phyloP scores from a whole-genome alignment of 2,797 vertebrate genomes.

The Tapirus indicus region DNA sequence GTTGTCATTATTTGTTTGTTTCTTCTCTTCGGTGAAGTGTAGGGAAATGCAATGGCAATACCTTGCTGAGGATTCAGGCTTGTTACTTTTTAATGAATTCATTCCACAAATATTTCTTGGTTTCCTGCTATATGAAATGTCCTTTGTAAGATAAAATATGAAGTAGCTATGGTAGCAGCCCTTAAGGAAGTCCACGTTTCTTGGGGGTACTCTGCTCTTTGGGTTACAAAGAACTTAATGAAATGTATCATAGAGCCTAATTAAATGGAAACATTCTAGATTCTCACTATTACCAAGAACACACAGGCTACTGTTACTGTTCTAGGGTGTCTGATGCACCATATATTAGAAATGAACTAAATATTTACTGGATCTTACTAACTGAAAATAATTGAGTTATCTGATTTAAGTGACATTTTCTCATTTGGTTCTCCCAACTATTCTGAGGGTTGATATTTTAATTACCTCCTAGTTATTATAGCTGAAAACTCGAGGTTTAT shows the following conservation, averaged over 20 bases:
- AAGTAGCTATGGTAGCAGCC: background rate
- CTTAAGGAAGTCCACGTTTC: background rate
- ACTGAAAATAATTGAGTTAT: background rate
- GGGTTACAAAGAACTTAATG: background rate
- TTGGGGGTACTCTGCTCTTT: background rate
- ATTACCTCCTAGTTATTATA: background rate
- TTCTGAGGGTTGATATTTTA: background rate
- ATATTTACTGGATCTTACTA: background rate
- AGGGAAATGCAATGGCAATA: constrained; percentile 39
- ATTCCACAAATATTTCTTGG: constrained; percentile 21
- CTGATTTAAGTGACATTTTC: background rate
- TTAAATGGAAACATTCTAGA: background rate
- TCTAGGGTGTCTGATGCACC: background rate
- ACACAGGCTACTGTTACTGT: background rate
- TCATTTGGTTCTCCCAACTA: background rate
- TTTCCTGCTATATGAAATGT: background rate
- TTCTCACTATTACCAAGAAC: background rate
- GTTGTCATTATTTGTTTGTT: background rate
- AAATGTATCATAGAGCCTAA: background rate
- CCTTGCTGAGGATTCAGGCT: background rate
- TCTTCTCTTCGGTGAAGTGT: background rate
- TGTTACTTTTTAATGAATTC: constrained; percentile 53
- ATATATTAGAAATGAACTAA: background rate
- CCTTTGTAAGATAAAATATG: background rate
- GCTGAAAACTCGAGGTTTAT: background rate